Evolutionary conservation across 2,888 invertebrate genomes (phyloP).

Genomic region (Poecilus cupreus): DNA sequence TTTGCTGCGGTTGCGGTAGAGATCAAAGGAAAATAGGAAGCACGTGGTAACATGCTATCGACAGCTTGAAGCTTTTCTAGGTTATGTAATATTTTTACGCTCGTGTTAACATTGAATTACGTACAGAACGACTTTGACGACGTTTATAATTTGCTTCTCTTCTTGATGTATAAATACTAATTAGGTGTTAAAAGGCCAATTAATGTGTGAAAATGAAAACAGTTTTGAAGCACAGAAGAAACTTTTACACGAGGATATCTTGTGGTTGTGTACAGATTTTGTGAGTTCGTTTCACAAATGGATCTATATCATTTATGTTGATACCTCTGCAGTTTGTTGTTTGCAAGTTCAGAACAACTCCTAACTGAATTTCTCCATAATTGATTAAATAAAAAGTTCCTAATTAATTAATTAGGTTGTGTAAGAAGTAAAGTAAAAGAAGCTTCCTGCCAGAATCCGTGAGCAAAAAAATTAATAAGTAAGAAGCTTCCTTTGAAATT

Average conservation of each 20-base stretch:
- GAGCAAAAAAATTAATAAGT: not conserved
- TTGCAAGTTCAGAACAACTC: not conserved
- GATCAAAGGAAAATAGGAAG: not conserved
- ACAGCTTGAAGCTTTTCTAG: not conserved
- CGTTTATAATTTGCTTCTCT: no score
- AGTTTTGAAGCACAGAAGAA: no score
- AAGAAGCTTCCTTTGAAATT: not conserved
- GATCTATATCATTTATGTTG: slow-evolving; percentile 11
- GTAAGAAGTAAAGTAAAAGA: slow-evolving; percentile 8
- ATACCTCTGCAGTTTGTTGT: slow-evolving; percentile 2
- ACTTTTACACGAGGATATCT: no score
- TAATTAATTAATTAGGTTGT: slow-evolving; percentile 4
- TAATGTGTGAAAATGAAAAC: no score
- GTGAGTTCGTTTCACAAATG: not conserved
- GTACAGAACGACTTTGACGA: no score
- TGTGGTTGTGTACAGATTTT: no score
- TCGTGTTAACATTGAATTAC: no score
- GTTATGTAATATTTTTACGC: not conserved
- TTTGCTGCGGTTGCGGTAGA: not conserved
- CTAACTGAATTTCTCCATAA: not conserved
- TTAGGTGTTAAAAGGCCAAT: no score
- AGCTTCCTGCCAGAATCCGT: not conserved
- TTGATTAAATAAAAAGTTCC: slow-evolving; percentile 7
- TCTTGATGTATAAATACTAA: no score
- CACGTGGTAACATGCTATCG: not conserved